Conservation (phyloP, 64 coral and sea anemone species). For the Dendronephthya gigantea region DNA sequence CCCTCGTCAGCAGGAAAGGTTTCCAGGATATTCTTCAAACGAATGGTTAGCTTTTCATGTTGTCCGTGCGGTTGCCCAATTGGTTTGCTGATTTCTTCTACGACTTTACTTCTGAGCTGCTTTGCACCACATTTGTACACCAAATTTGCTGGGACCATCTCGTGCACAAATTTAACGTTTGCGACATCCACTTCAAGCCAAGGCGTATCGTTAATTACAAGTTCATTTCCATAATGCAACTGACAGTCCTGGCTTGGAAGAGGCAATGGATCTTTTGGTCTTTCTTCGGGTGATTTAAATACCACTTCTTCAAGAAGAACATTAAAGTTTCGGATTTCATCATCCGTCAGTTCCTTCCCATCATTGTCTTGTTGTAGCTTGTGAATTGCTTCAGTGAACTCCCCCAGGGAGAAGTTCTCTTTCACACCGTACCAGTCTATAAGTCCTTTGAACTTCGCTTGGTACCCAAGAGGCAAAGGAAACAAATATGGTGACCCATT, state of each 20-base stretch:
- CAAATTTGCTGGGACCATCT: not conserved
- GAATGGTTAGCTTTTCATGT: not conserved
- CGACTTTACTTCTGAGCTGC: not conserved
- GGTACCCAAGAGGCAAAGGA: not conserved
- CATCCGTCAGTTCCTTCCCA: not conserved
- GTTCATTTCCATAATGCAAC: not conserved
- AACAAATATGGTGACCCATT: not conserved
- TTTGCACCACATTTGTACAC: not conserved
- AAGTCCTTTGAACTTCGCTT: not conserved
- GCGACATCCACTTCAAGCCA: not conserved
- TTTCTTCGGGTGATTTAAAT: not conserved
- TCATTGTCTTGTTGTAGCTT: not conserved
- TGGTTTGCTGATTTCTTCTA: not conserved
- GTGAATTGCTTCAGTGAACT: not conserved
- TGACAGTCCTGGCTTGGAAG: not conserved
- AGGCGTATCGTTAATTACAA: not conserved
- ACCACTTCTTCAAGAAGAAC: not conserved
- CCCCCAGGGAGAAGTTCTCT: not conserved
- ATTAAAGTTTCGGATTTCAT: not conserved
- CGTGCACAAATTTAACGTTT: not conserved
- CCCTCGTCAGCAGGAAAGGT: not conserved
- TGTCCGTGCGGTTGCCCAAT: conserved; percentile 21
- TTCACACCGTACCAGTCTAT: not conserved
- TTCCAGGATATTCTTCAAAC: not conserved
- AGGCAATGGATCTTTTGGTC: not conserved